These are phyloP conservation scores for Eugnorisma glareosa DNA, from an alignment of 2,888 invertebrate species.

Conservation along the genomic window DNA sequence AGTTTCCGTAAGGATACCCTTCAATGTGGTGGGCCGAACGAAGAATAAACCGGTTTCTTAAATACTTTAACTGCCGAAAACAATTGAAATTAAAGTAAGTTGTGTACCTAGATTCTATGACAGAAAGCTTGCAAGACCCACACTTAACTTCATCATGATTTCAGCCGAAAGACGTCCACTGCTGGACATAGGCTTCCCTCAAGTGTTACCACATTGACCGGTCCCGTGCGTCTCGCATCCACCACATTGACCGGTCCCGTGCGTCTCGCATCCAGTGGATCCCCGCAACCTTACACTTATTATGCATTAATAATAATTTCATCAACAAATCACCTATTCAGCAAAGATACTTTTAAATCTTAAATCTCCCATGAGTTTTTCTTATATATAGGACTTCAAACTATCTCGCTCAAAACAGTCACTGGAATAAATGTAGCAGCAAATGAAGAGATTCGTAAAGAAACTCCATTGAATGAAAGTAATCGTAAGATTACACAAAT, in stretches of 20 bases:
- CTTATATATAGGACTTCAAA: background rate
- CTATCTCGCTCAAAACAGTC: background rate
- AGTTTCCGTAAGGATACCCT: background rate
- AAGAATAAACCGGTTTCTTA: too few relatives aligned
- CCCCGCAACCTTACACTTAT: too few relatives aligned
- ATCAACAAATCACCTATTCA: background rate
- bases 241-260: too few relatives aligned
- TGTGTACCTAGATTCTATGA: background rate
- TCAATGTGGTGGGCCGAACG: too few relatives aligned
- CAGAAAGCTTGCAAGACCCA: background rate
- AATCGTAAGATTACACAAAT: conserved; percentile 36
- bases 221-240: too few relatives aligned
- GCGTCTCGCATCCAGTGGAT: too few relatives aligned
- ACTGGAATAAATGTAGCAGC: conserved; percentile 20
- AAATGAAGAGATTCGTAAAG: conserved; percentile 26
- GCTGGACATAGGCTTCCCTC: too few relatives aligned
- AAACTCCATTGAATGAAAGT: conserved; percentile 30
- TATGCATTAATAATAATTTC: too few relatives aligned
- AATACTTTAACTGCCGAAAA: background rate
- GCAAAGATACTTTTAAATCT: background rate
- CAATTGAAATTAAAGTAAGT: background rate
- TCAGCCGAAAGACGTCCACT: too few relatives aligned
- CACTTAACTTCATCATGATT: too few relatives aligned
- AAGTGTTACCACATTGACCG: too few relatives aligned
- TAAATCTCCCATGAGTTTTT: background rate